Percentiles rank a stretch among this genome's conserved stretches.
These are phyloP conservation scores for Leptatherina wallacei DNA, from an alignment of 2,797 vertebrate species.

Conservation along the genomic window DNA sequence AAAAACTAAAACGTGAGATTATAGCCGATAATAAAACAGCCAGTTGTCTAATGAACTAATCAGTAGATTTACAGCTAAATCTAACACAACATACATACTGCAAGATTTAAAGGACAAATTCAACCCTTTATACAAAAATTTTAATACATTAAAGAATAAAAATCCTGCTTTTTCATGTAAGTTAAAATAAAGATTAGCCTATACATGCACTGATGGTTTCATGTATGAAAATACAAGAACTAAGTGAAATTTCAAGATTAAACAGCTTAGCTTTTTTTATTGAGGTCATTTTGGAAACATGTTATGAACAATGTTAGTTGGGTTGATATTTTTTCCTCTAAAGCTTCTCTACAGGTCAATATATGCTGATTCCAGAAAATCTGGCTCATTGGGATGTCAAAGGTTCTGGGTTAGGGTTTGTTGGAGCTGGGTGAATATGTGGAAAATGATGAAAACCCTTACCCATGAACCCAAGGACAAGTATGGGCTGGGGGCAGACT, in stretches of 20 bases:
- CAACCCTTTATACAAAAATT: constrained; percentile 43
- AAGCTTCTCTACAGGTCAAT: constrained; percentile 48
- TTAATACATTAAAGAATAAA: not conserved
- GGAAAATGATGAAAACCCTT: constrained; percentile 74
- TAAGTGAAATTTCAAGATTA: constrained; percentile 6
- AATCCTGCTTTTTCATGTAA: too few relatives aligned
- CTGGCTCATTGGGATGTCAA: constrained; percentile 7
- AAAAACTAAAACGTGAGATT: not conserved
- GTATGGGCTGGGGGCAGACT: constrained; percentile 82
- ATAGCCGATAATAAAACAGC: not conserved
- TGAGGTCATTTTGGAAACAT: constrained; percentile 7
- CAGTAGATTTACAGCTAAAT: constrained; percentile 9
- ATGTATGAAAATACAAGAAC: constrained; percentile 10
- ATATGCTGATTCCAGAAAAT: constrained; percentile 17
- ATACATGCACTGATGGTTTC: constrained; percentile 19
- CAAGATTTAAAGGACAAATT: constrained; percentile 64
- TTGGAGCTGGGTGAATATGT: constrained; percentile 7
- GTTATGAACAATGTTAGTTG: not conserved
- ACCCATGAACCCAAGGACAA: constrained; percentile 87
- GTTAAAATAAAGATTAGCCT: not conserved
- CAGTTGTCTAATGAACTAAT: not conserved
- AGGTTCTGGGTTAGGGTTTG: constrained; percentile 24
- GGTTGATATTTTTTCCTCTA: constrained; percentile 65
- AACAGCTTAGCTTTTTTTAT: not conserved
- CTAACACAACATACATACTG: constrained; percentile 37